phyloP scores from a whole-genome alignment of 2,113 vertebrate species.

The Piaya cayana region DNA sequence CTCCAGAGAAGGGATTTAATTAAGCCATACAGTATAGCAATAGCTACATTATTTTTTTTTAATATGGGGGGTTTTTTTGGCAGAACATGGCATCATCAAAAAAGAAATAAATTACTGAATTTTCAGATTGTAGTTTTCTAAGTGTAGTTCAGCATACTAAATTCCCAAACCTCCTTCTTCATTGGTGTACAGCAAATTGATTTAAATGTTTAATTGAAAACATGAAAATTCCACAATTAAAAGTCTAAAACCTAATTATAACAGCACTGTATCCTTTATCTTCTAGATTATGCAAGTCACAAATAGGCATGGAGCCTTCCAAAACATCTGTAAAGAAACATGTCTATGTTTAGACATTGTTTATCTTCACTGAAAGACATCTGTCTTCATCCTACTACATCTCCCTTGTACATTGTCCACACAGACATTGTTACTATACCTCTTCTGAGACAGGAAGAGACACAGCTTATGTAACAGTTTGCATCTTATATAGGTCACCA shows the following conservation, averaged over 20 bases:
- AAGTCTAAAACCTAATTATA: background rate
- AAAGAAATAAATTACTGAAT: slow-evolving; percentile 11
- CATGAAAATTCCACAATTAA: background rate
- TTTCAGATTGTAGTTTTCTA: background rate
- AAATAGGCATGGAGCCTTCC: background rate
- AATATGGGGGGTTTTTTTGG: background rate
- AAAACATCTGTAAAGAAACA: background rate
- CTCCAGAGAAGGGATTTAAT: no score
- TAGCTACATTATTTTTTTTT: slow-evolving; percentile 23
- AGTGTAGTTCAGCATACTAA: background rate
- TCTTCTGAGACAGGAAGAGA: background rate
- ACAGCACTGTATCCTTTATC: background rate
- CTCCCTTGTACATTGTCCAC: background rate
- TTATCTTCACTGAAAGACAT: background rate
- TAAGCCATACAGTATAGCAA: slow-evolving; percentile 32
- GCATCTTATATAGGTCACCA: background rate
- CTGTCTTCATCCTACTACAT: background rate
- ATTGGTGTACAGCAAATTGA: background rate
- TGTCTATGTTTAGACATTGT: background rate
- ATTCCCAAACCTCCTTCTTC: background rate
- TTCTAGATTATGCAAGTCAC: background rate
- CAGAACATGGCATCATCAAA: background rate
- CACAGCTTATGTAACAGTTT: background rate
- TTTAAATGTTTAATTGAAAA: slow-evolving; percentile 11
- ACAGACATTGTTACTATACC: background rate